phyloP scores from a whole-genome alignment of 2,113 vertebrate genomes.

The Sardina pilchardus region DNA sequence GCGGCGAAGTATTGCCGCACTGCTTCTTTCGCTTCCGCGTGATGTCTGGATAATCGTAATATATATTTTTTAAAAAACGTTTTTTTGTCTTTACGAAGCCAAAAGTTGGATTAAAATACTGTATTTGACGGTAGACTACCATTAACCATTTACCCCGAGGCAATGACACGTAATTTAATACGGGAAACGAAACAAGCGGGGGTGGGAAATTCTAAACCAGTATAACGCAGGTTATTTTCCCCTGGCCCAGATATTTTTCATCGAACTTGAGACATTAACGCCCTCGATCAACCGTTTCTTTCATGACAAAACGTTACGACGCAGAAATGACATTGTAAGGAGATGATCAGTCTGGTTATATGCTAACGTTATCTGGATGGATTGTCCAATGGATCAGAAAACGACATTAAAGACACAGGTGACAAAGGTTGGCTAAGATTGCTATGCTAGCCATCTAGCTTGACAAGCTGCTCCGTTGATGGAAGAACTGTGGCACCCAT shows the following conservation, averaged over 20 bases:
- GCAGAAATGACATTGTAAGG: background rate
- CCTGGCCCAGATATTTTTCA: background rate
- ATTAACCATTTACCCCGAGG: background rate
- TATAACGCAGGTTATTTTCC: constrained; percentile 6
- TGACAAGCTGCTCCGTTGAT: background rate
- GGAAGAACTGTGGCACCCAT: background rate
- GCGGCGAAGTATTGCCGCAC: background rate
- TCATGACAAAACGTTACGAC: background rate
- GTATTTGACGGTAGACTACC: background rate
- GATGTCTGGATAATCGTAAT: background rate
- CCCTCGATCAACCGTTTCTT: background rate
- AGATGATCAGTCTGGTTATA: background rate
- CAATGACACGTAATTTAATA: background rate
- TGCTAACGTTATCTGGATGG: background rate
- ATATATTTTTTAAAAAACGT: background rate
- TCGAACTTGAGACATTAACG: background rate
- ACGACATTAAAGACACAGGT: background rate
- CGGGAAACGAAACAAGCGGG: background rate
- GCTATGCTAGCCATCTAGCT: background rate
- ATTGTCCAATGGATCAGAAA: background rate
- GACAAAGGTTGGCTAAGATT: constrained; percentile 14
- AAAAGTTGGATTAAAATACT: background rate
- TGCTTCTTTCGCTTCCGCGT: background rate
- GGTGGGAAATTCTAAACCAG: background rate
- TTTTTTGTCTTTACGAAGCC: background rate